Conservation (phyloP, 2,113 vertebrate genomes). For the Nibea albiflora region DNA sequence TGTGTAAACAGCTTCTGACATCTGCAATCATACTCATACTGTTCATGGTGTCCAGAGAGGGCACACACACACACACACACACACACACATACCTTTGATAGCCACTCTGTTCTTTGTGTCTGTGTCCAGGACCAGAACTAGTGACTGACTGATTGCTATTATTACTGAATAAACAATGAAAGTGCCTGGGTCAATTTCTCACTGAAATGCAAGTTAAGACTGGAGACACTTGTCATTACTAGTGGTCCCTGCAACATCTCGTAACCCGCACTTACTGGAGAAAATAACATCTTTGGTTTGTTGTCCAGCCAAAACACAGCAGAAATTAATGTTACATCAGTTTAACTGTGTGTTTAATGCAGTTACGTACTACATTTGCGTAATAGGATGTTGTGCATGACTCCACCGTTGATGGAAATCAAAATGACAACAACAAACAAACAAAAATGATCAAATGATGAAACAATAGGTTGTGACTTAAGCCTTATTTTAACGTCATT, state of each 20-base stretch:
- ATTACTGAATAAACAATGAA: constrained; percentile 20
- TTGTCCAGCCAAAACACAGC: constrained; percentile 8
- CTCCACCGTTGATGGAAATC: background rate
- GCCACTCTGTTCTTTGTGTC: background rate
- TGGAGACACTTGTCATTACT: constrained; percentile 17
- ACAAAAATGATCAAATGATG: background rate
- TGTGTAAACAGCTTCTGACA: constrained; percentile 32
- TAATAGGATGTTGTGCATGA: background rate
- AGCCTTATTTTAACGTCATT: background rate
- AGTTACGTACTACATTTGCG: background rate
- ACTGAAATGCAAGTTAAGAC: constrained; percentile 29
- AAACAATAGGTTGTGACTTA: background rate
- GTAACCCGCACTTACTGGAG: constrained; percentile 9
- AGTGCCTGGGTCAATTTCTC: constrained; percentile 12
- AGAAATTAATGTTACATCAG: background rate
- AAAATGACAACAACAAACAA: background rate
- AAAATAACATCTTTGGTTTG: background rate
- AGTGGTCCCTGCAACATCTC: constrained; percentile 6
- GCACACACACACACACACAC: background rate
- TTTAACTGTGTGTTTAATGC: background rate
- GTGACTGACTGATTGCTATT: background rate
- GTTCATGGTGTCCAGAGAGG: background rate
- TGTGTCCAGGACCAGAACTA: constrained; percentile 12
- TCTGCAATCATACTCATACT: constrained; percentile 23
- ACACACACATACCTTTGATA: background rate